Evolutionary conservation across 2,113 vertebrate genomes (phyloP), one percentile per base, ranked within the genome.

Genomic region (Lycaon pictus): DNA sequence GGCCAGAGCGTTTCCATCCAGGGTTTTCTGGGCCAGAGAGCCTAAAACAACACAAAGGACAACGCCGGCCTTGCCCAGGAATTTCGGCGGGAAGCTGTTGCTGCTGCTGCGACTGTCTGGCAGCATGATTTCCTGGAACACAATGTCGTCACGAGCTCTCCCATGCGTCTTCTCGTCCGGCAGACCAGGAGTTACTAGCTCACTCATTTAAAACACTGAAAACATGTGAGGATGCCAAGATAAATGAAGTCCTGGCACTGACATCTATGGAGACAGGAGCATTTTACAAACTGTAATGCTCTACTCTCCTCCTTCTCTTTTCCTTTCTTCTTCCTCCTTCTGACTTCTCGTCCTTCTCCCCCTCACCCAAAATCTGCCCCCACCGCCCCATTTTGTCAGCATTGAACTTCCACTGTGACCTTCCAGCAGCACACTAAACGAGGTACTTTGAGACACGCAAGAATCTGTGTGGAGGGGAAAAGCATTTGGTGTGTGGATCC

Each of bases 1-100:
- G 25, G 65, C 65, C 48, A 20, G 29, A 29, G 3, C 20, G 7
- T 81, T 90, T 93, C 80, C 84, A 88, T 77, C 60, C 48, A 51
- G 65, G 11, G 35, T 51, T 92, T 76, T 85, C 84, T 22, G 89
- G 60, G 90, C 32, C 90, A 51, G 55, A 82, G 67, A 84, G 90
- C 84, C 94, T 93, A 86, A 96, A 97, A 96, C 85, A 96, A 93
- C 86, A 95, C 37, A 88, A 22, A 90, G 62, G 84, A 25, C 63
- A 37, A 17, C 7, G 62, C 69, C 19, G 23, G 90, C 27, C 89
- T 85, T 65, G 71, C 80, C 56, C 17, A 87, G 90, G 76, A 77
- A 89, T 93, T 56, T 16, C 20, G 19, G 16, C 10, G 63, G n/a
- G 48, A 25, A 83, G 23, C 37, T 19, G 0, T 7, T 19, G 16